These are phyloP conservation scores for Hucho hucho DNA, from an alignment of 2,113 vertebrate species.

Conservation along the genomic window DNA sequence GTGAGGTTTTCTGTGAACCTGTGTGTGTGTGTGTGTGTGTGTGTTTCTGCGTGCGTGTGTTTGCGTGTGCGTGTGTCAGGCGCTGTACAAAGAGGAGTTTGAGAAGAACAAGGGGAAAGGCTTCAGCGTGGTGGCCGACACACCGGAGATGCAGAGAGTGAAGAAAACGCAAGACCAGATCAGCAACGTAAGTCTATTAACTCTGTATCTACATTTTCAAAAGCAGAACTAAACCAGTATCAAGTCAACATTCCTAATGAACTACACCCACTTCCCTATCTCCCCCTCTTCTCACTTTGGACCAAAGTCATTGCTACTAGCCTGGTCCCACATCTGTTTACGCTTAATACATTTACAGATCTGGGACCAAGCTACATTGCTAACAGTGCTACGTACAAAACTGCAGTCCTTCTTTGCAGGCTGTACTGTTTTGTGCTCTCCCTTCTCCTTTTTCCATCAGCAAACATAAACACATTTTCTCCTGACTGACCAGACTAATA, in stretches of 20 bases:
- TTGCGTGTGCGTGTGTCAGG: slow-evolving; percentile 67
- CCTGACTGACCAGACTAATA: no score
- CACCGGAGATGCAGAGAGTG: slow-evolving; percentile 89
- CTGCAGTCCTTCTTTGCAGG: no score
- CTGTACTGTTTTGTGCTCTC: no score
- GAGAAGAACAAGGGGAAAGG: slow-evolving; percentile 94
- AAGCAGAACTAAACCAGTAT: background rate
- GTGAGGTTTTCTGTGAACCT: background rate
- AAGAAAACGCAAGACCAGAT: slow-evolving; percentile 95
- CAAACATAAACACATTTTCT: no score
- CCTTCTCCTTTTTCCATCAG: no score
- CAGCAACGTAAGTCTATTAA: slow-evolving; percentile 83
- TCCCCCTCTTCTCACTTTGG: background rate
- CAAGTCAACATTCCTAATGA: background rate
- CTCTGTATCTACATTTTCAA: background rate
- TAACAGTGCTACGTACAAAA: no score
- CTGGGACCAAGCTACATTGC: no score
- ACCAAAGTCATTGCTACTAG: no score
- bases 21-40: slow-evolving; percentile 2
- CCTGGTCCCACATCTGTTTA: no score
- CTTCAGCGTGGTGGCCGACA: slow-evolving; percentile 91
- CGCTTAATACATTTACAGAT: no score
- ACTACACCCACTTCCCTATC: background rate
- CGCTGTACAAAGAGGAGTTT: slow-evolving; percentile 95
- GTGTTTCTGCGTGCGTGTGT: background rate